Conservation (phyloP, 1,140 invertebrate genomes). For the Linepithema humile region DNA sequence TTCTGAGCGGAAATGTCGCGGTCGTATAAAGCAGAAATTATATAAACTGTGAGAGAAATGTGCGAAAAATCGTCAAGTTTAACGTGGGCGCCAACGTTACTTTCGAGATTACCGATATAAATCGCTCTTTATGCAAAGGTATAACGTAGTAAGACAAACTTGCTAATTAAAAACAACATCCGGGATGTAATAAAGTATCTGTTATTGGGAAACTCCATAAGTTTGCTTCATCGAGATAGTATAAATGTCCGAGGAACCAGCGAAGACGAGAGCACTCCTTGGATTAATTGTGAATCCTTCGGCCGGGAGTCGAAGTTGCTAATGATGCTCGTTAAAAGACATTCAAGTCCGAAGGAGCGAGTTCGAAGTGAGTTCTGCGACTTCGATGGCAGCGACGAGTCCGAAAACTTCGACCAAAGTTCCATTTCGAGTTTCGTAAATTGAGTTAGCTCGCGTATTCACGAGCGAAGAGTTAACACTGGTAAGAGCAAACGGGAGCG, state of each 20-base stretch:
- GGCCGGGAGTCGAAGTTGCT: slow-evolving; percentile 41
- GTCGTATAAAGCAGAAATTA: neutral
- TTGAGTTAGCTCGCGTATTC: neutral
- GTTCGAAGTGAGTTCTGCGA: slow-evolving; percentile 1
- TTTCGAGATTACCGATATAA: neutral
- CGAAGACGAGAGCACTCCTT: neutral
- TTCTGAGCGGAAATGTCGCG: neutral
- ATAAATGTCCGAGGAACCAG: neutral
- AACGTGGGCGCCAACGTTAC: neutral
- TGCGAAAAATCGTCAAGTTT: neutral
- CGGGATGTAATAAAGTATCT: neutral
- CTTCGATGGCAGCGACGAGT: neutral
- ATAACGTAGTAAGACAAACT: neutral
- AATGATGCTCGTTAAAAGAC: slow-evolving; percentile 55
- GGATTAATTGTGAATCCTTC: slow-evolving; percentile 38
- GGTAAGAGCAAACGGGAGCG: neutral
- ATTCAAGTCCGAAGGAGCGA: slow-evolving; percentile 27
- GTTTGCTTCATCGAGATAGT: neutral
- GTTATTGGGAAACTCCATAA: neutral
- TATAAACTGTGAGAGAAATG: neutral
- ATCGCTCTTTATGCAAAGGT: neutral
- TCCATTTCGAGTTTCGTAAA: neutral
- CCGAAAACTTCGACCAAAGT: slow-evolving; percentile 19
- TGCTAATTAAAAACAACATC: slow-evolving; percentile 31
- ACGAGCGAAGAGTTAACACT: neutral